These are phyloP conservation scores for Ptychodera flava DNA, from an alignment of 35 echinoderm and acorn worm species.

Conservation along the genomic window DNA sequence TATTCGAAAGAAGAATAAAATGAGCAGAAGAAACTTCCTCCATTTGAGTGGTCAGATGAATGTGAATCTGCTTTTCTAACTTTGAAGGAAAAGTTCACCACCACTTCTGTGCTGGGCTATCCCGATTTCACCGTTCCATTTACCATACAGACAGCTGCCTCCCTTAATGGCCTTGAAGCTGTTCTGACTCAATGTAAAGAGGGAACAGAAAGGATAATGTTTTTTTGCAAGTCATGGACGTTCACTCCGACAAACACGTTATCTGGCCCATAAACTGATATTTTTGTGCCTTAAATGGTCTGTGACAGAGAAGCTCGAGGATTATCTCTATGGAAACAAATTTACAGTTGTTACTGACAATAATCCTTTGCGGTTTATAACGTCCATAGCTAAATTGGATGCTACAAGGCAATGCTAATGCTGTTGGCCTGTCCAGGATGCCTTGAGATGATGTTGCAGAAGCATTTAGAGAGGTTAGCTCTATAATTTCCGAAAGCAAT, in stretches of 20 bases:
- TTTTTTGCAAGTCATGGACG: conserved; percentile 44
- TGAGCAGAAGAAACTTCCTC: conserved; percentile 13
- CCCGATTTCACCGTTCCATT: conserved; percentile 48
- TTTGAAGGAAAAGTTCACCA: conserved; percentile 27
- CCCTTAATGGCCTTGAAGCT: conserved; percentile 39
- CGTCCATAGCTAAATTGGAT: neutral
- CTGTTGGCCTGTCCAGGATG: conserved; percentile 33
- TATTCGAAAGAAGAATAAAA: neutral
- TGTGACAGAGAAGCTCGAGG: conserved; percentile 10
- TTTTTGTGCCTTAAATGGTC: conserved; percentile 15
- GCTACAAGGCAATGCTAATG: conserved; percentile 7
- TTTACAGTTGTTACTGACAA: neutral
- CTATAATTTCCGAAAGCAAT: neutral
- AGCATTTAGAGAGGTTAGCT: neutral
- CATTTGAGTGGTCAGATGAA: no score
- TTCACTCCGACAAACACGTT: conserved; percentile 13
- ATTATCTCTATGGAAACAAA: no score
- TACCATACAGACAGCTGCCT: conserved; percentile 57
- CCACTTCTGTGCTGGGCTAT: conserved; percentile 44
- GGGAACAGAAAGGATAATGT: conserved; percentile 44
- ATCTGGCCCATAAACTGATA: no score
- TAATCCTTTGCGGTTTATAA: neutral
- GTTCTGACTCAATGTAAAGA: conserved; percentile 43
- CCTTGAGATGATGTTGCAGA: neutral
- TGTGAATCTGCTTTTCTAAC: conserved; percentile 45